Base-by-base conservation (phyloP, 2,797 vertebrate species). In the Eremophila alpestris region DNA sequence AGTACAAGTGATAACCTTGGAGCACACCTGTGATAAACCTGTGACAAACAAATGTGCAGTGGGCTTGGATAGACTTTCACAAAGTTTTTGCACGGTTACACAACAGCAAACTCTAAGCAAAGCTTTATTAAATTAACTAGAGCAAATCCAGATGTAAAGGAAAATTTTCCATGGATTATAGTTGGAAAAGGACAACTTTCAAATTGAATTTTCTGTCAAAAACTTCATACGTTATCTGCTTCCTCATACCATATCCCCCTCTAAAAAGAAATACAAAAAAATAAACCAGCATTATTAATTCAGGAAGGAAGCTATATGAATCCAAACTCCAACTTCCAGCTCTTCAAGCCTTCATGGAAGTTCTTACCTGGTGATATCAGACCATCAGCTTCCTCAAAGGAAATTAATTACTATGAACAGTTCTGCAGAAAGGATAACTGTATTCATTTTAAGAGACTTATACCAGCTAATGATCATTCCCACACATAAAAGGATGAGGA, bases 231-330 rank as follows among this genome's bases (percentile, higher is more conserved):
- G 5, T 65, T 65, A 51, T 51, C 34, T 75, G 17, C 24, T 40
- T 27, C 27, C 17, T 71, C 22, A n/a, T 20, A 48, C 4, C 16
- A 36, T 7, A 8, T 6, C 1, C 5, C 5, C 6, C 4, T 7
- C 7, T 36, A 13, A 29, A 90, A 67, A 29, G 6, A 20, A 59
- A 46, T 13, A 13, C 4, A 11, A 59, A 58, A 32, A 54, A 34
- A 26, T 3, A 6, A 81, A 41, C 2, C 3, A 43, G 11, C 8
- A 7, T 17, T 52, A 74, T 17, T 76, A 38, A 59, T 78, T 41
- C 24, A 55, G 14, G 17, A 6, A 70, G 21, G 41, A 60, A 64
- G 23, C 2, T 16, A 41, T 18, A 36, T 0, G 3, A 46, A 36
- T 52, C 12, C 15, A 5, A 56, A 32, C 5, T 60, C 34, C 16